Evolutionary conservation across 1,140 invertebrate genomes (phyloP).

Genomic region (Harpegnathos saltator): DNA sequence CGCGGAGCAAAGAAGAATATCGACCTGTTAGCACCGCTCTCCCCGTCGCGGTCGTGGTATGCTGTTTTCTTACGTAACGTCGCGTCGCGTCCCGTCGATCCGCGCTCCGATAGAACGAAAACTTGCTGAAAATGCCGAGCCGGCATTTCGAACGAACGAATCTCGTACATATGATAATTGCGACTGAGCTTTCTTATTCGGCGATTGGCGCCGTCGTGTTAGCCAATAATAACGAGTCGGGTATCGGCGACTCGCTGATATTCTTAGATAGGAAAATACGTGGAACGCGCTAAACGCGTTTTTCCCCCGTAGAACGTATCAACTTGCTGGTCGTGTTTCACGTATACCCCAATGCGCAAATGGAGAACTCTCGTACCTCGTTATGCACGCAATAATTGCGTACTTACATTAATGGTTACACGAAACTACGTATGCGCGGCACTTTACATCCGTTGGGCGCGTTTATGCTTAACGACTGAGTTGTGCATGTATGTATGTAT

Average conservation of each 20-base stretch:
- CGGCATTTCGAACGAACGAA: not conserved
- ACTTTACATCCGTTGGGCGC: slow-evolving; percentile 44
- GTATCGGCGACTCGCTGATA: too few species aligned
- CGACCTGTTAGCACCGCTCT: slow-evolving; percentile 1
- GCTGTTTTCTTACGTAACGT: not conserved
- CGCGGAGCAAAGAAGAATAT: not conserved
- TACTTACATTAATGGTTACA: slow-evolving; percentile 61
- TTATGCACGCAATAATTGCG: slow-evolving; percentile 60
- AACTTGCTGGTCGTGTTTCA: slow-evolving; percentile 38
- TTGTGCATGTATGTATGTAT: too few species aligned
- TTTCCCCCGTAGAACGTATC: slow-evolving; percentile 37
- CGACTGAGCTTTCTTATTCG: too few species aligned
- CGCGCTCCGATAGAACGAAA: not conserved
- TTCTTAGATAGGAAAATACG: slow-evolving; percentile 35
- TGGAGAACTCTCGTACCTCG: slow-evolving; percentile 60
- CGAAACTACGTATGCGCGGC: slow-evolving; percentile 37
- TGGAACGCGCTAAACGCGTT: not conserved
- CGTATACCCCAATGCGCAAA: slow-evolving; percentile 35
- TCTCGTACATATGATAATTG: not conserved
- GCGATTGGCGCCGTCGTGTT: too few species aligned
- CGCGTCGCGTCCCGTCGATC: not conserved
- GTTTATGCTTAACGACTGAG: slow-evolving; percentile 38
- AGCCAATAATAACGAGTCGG: slow-evolving; percentile 5
- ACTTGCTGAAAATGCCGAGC: not conserved
- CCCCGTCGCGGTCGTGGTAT: not conserved